Conservation (phyloP, 1,140 invertebrate species). For the Drosophila pseudoobscura region DNA sequence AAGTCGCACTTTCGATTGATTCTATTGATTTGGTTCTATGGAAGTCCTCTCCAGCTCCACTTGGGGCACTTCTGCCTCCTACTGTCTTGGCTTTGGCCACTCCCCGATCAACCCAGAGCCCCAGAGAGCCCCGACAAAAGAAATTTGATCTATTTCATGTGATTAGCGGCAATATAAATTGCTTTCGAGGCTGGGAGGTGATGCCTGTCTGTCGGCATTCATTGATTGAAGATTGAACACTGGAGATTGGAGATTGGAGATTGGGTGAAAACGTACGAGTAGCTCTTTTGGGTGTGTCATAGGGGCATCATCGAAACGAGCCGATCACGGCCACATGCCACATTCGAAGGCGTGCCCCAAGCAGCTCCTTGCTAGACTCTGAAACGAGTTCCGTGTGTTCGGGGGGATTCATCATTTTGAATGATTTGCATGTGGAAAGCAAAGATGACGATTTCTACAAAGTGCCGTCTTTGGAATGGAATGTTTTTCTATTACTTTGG, state of each 20-base stretch:
- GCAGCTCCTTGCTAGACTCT: neutral
- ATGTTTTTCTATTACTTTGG: too few relatives aligned
- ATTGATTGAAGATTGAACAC: slow-evolving; percentile 52
- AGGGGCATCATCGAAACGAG: slow-evolving; percentile 17
- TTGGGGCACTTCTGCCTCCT: too few relatives aligned
- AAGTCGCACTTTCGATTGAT: neutral
- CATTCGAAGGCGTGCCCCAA: slow-evolving; percentile 13
- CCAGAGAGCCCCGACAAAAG: slow-evolving; percentile 49
- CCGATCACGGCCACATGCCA: neutral
- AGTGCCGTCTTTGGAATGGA: too few relatives aligned
- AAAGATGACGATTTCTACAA: neutral
- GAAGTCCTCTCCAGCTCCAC: too few relatives aligned
- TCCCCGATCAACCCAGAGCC: neutral
- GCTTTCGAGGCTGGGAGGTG: slow-evolving; percentile 42
- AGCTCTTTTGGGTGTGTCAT: slow-evolving; percentile 51
- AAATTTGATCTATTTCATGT: slow-evolving; percentile 79
- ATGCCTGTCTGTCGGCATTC: slow-evolving; percentile 35
- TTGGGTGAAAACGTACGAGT: slow-evolving; percentile 65
- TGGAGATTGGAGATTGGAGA: slow-evolving; percentile 19
- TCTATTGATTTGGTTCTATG: too few relatives aligned
- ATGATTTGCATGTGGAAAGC: neutral
- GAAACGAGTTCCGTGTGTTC: slow-evolving; percentile 11
- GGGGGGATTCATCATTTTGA: neutral
- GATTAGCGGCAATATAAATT: slow-evolving; percentile 76
- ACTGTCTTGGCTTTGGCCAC: neutral